Percentiles rank a stretch among this genome's conserved stretches.
Conservation (phyloP, 2,797 vertebrate species). For the Hypotaenidia philippensis region DNA sequence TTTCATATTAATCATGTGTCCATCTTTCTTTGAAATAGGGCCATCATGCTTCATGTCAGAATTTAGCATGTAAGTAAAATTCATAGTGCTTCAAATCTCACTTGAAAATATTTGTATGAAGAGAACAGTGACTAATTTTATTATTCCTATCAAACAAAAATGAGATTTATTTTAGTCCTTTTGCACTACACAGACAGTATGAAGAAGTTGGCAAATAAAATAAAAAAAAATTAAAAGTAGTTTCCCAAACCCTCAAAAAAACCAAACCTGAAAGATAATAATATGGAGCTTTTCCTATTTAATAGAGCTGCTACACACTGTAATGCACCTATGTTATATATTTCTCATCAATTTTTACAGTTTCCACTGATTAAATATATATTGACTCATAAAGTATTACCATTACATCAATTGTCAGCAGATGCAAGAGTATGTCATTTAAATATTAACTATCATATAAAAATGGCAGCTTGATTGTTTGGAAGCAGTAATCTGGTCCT, state of each 20-base stretch:
- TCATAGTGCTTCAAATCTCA: constrained; percentile 85
- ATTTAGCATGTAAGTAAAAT: constrained; percentile 90
- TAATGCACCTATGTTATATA: constrained; percentile 76
- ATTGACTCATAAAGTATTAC: constrained; percentile 93
- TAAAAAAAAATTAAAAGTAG: neutral
- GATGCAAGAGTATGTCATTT: constrained; percentile 89
- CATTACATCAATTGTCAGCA: constrained; percentile 91
- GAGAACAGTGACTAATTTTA: constrained; percentile 78
- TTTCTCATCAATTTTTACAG: constrained; percentile 92
- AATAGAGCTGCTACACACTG: constrained; percentile 55
- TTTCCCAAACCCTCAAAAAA: neutral
- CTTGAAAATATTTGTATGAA: constrained; percentile 86
- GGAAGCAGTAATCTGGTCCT: constrained; percentile 86
- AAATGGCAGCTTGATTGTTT: constrained; percentile 94
- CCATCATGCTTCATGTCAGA: constrained; percentile 84
- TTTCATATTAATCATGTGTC: constrained; percentile 97
- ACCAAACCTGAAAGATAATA: constrained; percentile 14
- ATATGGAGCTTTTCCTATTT: constrained; percentile 51
- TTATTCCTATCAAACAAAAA: constrained; percentile 68
- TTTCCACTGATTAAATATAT: constrained; percentile 92
- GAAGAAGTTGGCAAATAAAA: neutral
- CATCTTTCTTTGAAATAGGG: constrained; percentile 87
- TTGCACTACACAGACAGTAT: neutral
- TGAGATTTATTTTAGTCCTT: constrained; percentile 43
- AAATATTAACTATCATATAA: constrained; percentile 96